These are phyloP conservation scores for Rousettus madagascariensis DNA, from an alignment of 2,797 vertebrate species.

Conservation along the genomic window DNA sequence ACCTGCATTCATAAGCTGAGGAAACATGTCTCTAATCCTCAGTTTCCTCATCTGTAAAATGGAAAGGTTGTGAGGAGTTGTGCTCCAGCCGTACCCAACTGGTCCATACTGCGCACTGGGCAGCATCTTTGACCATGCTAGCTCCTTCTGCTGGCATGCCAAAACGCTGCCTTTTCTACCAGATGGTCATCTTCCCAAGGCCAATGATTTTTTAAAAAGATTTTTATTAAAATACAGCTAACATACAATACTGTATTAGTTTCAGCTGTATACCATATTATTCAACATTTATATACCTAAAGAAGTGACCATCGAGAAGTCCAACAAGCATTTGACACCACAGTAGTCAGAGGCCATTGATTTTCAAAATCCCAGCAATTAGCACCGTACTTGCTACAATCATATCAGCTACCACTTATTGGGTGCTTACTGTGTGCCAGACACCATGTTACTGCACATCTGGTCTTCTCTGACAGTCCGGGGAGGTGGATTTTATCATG, in stretches of 20 bases:
- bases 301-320: too few relatives aligned
- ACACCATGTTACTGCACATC: accelerated
- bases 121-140: not conserved
- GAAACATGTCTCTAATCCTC: not conserved
- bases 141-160: accelerated
- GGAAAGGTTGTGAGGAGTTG: accelerated
- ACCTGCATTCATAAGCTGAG: not conserved
- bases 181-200: not conserved
- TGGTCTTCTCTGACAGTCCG: not conserved
- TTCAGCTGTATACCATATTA: too few relatives aligned
- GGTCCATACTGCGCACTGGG: not conserved
- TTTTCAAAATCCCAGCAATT: not conserved
- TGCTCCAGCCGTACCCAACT: not conserved
- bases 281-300: too few relatives aligned
- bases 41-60: not conserved
- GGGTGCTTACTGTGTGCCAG: not conserved
- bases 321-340: too few relatives aligned
- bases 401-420: not conserved
- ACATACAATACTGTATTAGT: too few relatives aligned
- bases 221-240: too few relatives aligned
- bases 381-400: not conserved
- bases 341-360: not conserved
- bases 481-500: not conserved
- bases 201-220: not conserved
- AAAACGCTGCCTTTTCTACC: not conserved